These are phyloP conservation scores for Uloborus diversus DNA, from an alignment of 1,140 invertebrate species.

Conservation along the genomic window DNA sequence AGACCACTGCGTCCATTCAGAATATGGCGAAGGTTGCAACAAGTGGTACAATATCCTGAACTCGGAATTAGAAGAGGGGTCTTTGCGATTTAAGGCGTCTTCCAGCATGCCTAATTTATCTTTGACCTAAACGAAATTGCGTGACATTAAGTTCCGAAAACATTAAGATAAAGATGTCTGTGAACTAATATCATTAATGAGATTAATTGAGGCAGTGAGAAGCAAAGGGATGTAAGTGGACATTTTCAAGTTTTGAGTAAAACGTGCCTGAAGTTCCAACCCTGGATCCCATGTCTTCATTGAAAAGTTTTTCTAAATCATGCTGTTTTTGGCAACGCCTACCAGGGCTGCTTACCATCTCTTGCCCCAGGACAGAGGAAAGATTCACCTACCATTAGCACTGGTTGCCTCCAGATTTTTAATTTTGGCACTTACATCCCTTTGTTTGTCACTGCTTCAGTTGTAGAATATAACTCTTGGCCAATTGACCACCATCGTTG, in stretches of 20 bases:
- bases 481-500: too few species aligned
- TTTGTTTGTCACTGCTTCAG: too few species aligned
- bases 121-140: conserved; percentile 11
- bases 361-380: too few species aligned
- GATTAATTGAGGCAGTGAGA: neutral
- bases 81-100: conserved; percentile 25
- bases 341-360: too few species aligned
- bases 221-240: too few species aligned
- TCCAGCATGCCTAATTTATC: neutral
- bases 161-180: neutral
- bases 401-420: too few species aligned
- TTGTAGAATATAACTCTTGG: too few species aligned
- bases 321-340: too few species aligned
- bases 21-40: conserved; percentile 67
- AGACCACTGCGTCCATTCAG: conserved; percentile 73
- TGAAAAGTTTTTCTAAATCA: too few species aligned
- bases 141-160: neutral
- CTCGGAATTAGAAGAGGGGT: conserved; percentile 53
- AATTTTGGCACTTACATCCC: too few species aligned
- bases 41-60: conserved; percentile 63
- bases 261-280: neutral
- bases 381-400: too few species aligned
- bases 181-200: neutral
- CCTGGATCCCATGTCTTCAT: neutral
- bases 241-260: too few species aligned